Evolutionary conservation across 2,797 vertebrate genomes (phyloP).

Genomic region (Adrianichthys oophorus): DNA sequence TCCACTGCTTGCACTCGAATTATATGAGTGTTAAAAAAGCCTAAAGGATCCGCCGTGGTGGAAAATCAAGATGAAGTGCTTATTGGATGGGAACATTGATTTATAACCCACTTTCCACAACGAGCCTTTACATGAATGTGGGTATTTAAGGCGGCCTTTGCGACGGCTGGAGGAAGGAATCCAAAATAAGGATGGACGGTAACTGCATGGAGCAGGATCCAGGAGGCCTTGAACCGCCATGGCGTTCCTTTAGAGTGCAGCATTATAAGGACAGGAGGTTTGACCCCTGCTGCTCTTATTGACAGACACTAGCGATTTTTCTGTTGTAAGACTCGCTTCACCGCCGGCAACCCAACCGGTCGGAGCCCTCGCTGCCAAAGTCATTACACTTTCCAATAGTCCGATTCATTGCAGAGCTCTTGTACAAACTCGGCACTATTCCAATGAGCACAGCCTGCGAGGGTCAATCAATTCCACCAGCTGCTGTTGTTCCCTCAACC

Average conservation of each 20-base stretch:
- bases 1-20: constrained; percentile 52
- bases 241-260: constrained; percentile 39
- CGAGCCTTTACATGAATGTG: constrained; percentile 47
- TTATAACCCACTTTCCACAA: constrained; percentile 54
- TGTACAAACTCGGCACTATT: constrained; percentile 30
- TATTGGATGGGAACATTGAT: constrained; percentile 68
- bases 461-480: constrained; percentile 49
- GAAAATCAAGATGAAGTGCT: constrained; percentile 66
- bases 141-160: constrained; percentile 51
- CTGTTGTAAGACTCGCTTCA: constrained; percentile 18
- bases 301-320: constrained; percentile 58
- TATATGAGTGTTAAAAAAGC: constrained; percentile 59
- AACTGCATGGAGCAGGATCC: constrained; percentile 28
- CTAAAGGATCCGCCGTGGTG: constrained; percentile 62
- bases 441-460: constrained; percentile 25
- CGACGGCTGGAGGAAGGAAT: constrained; percentile 36
- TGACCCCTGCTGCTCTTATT: constrained; percentile 56
- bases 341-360: constrained; percentile 34
- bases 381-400: constrained; percentile 44
- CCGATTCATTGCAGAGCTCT: constrained; percentile 27
- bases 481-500: constrained; percentile 15
- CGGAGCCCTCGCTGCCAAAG: constrained; percentile 43
- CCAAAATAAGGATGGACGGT: constrained; percentile 35
- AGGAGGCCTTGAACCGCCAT: constrained; percentile 25
- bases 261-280: constrained; percentile 45